These are phyloP conservation scores for Porites cylindrica DNA, from an alignment of 92 coral and sea anemone genomes.

Conservation along the genomic window DNA sequence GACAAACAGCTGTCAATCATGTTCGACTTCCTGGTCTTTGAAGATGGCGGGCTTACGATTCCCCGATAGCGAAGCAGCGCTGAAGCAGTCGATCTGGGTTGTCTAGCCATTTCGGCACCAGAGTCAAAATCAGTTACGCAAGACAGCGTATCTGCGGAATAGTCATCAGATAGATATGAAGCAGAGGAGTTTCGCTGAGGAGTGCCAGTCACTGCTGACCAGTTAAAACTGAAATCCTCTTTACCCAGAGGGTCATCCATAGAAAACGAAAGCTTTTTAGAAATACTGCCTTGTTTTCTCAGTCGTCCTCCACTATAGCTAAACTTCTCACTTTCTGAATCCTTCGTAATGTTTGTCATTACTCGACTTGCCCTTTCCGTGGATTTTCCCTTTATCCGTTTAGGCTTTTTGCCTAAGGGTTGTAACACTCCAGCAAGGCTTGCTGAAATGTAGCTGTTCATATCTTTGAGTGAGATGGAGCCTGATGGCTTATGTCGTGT, in stretches of 20 bases:
- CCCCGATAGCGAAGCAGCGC: conserved; percentile 84
- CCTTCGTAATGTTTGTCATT: not conserved
- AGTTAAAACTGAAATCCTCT: not conserved
- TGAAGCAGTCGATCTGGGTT: conserved; percentile 81
- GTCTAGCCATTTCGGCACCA: conserved; percentile 59
- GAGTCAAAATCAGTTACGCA: not conserved
- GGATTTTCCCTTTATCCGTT: conserved; percentile 34
- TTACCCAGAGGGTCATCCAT: not conserved
- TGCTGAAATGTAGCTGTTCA: conserved; percentile 80
- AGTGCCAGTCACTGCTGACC: not conserved
- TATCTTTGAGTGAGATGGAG: conserved; percentile 78
- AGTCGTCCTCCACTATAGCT: not conserved
- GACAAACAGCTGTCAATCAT: conserved; percentile 18
- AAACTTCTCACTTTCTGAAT: not conserved
- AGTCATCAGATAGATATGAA: not conserved
- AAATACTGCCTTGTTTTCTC: conserved; percentile 17
- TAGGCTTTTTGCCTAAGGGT: conserved; percentile 82
- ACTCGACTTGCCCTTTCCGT: conserved; percentile 5
- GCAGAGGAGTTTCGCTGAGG: not conserved
- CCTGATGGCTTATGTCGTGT: conserved; percentile 36
- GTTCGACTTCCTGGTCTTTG: conserved; percentile 10
- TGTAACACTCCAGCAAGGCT: conserved; percentile 85
- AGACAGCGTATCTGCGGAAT: not conserved
- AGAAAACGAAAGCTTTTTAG: conserved; percentile 42
- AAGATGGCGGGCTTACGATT: conserved; percentile 32